Evolutionary conservation across 1,140 invertebrate genomes (phyloP).

Genomic region (Danaus melanippus): DNA sequence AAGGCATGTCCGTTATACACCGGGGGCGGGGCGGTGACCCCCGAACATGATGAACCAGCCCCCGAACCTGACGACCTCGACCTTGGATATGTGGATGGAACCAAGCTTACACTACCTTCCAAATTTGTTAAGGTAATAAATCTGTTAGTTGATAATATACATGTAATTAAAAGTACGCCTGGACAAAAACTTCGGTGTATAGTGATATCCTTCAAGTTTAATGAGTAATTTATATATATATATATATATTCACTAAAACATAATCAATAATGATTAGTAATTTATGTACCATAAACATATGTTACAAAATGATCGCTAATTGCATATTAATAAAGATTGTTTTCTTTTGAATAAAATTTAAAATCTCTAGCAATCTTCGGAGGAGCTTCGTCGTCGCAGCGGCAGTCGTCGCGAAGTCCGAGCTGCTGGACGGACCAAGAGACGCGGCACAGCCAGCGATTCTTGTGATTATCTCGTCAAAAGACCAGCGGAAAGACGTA

Average conservation of each 20-base stretch:
- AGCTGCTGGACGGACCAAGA: slow-evolving; percentile 78
- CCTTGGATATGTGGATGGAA: slow-evolving; percentile 93
- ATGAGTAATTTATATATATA: background rate
- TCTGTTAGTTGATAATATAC: too few species aligned
- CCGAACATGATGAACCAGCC: slow-evolving; percentile 75
- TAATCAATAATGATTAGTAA: too few species aligned
- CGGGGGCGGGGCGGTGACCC: slow-evolving; percentile 79
- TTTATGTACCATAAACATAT: too few species aligned
- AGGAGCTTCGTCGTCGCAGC: slow-evolving; percentile 84
- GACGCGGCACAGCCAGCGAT: slow-evolving; percentile 75
- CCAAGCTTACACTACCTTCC: slow-evolving; percentile 87
- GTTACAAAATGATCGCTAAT: too few species aligned
- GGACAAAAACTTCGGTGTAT: too few species aligned
- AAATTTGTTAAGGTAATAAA: slow-evolving; percentile 82
- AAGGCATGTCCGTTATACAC: slow-evolving; percentile 96
- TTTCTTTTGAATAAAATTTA: too few species aligned
- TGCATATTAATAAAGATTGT: too few species aligned
- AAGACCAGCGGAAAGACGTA: slow-evolving; percentile 90
- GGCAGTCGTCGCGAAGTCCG: slow-evolving; percentile 85
- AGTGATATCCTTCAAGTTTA: too few species aligned
- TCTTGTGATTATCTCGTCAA: slow-evolving; percentile 93
- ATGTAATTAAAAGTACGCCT: too few species aligned
- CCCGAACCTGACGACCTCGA: slow-evolving; percentile 85
- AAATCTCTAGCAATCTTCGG: slow-evolving; percentile 76
- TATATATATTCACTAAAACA: too few species aligned